Percentiles rank a stretch among this genome's conserved stretches.
phyloP scores from a whole-genome alignment of 2,888 invertebrate species.

The Tachina lurida region DNA sequence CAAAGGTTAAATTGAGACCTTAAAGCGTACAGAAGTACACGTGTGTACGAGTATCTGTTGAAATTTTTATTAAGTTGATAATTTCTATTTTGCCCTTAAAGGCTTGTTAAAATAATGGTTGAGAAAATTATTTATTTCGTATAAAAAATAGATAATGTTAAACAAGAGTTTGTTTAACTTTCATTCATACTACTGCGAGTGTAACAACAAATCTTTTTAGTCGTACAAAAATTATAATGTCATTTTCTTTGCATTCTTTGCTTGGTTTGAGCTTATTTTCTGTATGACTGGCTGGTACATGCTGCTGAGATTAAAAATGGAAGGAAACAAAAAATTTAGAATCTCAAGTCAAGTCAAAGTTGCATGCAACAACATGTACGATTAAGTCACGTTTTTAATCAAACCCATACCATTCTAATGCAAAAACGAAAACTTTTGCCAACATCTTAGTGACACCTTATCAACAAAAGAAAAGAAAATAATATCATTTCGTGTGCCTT shows the following conservation, averaged over 20 bases:
- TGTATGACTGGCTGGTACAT: conserved; percentile 48
- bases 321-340: neutral
- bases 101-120: conserved; percentile 21
- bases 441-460: conserved; percentile 68
- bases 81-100: conserved; percentile 29
- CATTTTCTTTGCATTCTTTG: conserved; percentile 57
- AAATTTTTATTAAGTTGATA: neutral
- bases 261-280: conserved; percentile 25
- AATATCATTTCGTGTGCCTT: conserved; percentile 66
- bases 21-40: neutral
- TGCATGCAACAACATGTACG: conserved; percentile 64
- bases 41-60: neutral
- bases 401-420: conserved; percentile 70
- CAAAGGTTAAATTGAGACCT: conserved; percentile 28
- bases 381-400: conserved; percentile 83
- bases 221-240: conserved; percentile 38
- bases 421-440: conserved; percentile 32
- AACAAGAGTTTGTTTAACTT: neutral
- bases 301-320: conserved; percentile 27
- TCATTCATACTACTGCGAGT: neutral
- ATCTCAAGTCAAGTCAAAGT: conserved; percentile 34
- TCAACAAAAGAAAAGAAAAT: conserved; percentile 61
- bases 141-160: neutral
- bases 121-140: conserved; percentile 25
- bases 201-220: neutral